Evolutionary conservation across 2,888 invertebrate species (phyloP).

Genomic region (Agrilus cyanescens): DNA sequence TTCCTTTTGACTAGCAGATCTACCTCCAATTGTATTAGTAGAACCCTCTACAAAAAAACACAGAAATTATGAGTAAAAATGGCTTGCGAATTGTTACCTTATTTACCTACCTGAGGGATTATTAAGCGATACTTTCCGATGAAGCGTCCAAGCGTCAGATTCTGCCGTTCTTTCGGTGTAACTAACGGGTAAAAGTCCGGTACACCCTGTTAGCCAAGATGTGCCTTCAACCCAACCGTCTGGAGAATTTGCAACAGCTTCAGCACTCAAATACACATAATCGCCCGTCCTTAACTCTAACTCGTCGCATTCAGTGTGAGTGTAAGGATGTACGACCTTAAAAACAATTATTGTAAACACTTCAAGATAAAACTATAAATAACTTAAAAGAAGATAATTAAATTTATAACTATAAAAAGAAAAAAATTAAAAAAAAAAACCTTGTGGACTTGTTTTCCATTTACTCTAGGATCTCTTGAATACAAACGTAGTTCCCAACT

Average conservation of each 20-base stretch:
- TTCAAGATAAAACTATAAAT: neutral
- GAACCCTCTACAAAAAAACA: too few species aligned
- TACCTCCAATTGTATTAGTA: too few species aligned
- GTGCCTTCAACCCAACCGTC: constrained; percentile 85
- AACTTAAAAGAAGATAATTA: neutral
- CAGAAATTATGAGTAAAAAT: too few species aligned
- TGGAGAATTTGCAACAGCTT: constrained; percentile 57
- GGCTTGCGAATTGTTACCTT: too few species aligned
- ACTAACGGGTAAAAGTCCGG: constrained; percentile 69
- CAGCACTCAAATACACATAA: constrained; percentile 69
- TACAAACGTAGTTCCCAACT: constrained; percentile 81
- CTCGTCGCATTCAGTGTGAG: constrained; percentile 69
- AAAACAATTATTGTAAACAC: constrained; percentile 5
- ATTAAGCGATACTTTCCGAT: constrained; percentile 51
- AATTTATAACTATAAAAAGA: too few species aligned
- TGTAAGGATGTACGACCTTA: constrained; percentile 64
- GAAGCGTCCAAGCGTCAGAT: constrained; percentile 85
- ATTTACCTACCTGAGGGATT: constrained; percentile 9
- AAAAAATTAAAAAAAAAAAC: constrained; percentile 17
- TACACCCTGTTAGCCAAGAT: constrained; percentile 70
- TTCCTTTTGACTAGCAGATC: too few species aligned
- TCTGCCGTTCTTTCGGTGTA: constrained; percentile 77
- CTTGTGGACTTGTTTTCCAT: constrained; percentile 51
- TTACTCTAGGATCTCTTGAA: constrained; percentile 69
- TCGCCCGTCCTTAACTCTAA: constrained; percentile 76